phyloP scores from a whole-genome alignment of 2,113 vertebrate genomes.

The Poeciliopsis occidentalis region DNA sequence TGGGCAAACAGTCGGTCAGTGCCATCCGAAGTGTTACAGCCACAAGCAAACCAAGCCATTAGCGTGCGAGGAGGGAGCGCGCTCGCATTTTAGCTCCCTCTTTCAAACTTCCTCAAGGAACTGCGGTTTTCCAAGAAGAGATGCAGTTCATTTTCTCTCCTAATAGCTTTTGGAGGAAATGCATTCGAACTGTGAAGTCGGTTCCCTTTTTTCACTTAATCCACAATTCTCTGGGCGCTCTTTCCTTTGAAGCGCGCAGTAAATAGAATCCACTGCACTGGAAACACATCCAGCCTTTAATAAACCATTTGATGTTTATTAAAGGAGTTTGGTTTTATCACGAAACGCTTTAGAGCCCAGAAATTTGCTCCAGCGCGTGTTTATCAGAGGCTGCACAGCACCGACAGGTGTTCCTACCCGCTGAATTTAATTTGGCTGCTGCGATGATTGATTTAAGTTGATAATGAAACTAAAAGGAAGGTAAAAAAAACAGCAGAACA shows the following conservation, averaged over 20 bases:
- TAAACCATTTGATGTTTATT: constrained; percentile 36
- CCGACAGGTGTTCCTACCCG: constrained; percentile 46
- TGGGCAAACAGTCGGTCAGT: constrained; percentile 59
- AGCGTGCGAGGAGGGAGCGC: constrained; percentile 21
- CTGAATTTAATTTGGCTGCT: constrained; percentile 50
- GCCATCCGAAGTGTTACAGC: constrained; percentile 36
- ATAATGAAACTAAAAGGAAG: neutral
- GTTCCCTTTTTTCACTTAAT: constrained; percentile 62
- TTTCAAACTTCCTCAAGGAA: constrained; percentile 9
- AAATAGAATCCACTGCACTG: constrained; percentile 33
- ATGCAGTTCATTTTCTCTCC: constrained; percentile 40
- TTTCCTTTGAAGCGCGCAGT: constrained; percentile 56
- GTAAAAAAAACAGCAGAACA: constrained; percentile 6
- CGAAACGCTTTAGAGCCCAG: constrained; percentile 44
- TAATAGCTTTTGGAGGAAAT: constrained; percentile 63
- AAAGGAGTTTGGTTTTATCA: constrained; percentile 56
- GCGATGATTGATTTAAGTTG: constrained; percentile 48
- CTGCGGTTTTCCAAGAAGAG: constrained; percentile 24
- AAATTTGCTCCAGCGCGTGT: constrained; percentile 38
- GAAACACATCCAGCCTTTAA: constrained; percentile 41
- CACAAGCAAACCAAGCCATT: constrained; percentile 40
- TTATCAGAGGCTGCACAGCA: constrained; percentile 52
- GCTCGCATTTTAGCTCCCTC: constrained; percentile 38
- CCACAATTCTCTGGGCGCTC: constrained; percentile 31
- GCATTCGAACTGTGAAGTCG: constrained; percentile 54